Conservation (phyloP, 2,888 invertebrate genomes). For the Lithophane leautieri region DNA sequence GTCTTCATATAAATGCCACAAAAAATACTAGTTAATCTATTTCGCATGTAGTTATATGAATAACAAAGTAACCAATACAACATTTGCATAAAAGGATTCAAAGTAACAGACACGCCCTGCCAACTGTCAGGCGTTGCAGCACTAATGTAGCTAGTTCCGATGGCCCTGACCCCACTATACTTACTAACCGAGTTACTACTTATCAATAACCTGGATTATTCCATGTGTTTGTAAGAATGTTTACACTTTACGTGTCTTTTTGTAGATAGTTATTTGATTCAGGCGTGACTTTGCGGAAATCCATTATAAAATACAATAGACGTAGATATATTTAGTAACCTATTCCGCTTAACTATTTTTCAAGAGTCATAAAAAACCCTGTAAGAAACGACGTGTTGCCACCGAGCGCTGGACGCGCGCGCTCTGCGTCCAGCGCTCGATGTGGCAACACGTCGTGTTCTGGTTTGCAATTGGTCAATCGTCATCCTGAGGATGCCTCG, state of each 20-base stretch:
- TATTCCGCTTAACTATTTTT: too few relatives aligned
- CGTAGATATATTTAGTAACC: too few relatives aligned
- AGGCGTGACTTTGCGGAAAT: too few relatives aligned
- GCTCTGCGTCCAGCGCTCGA: too few relatives aligned
- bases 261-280: too few relatives aligned
- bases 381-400: too few relatives aligned
- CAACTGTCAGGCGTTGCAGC: neutral
- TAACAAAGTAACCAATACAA: constrained; percentile 6
- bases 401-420: too few relatives aligned
- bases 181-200: constrained; percentile 20
- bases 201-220: constrained; percentile 43
- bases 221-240: constrained; percentile 1
- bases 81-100: neutral
- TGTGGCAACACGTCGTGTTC: too few relatives aligned
- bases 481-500: too few relatives aligned
- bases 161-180: constrained; percentile 52
- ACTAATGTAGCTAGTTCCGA: constrained; percentile 53
- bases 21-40: neutral
- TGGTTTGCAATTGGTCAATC: too few relatives aligned
- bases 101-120: constrained; percentile 7
- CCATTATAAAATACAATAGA: too few relatives aligned
- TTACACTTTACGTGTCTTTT: constrained; percentile 1
- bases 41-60: neutral
- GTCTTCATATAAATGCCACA: neutral
- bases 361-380: too few relatives aligned